Evolutionary conservation across 2,888 invertebrate genomes (phyloP).

Genomic region (Andrena fulva): DNA sequence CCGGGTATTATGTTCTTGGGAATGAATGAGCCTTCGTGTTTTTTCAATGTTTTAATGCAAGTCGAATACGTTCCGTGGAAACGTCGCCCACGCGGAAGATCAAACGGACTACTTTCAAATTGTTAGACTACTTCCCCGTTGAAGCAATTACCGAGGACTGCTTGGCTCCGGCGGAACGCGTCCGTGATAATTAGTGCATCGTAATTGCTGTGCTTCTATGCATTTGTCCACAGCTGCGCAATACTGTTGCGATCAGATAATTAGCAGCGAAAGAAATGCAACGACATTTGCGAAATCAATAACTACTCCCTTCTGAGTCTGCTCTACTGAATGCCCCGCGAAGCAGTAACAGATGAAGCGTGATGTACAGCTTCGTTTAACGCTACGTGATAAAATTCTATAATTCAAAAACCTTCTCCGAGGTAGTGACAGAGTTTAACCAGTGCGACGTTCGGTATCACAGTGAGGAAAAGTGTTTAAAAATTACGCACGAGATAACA

Average conservation of each 20-base stretch:
- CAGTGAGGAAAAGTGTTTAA: not conserved
- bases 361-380: not conserved
- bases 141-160: conserved; percentile 1
- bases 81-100: not conserved
- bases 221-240: not conserved
- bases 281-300: conserved; percentile 23
- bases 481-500: conserved; percentile 26
- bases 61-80: not conserved
- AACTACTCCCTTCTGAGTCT: not conserved
- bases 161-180: not conserved
- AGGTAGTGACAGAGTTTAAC: conserved; percentile 7
- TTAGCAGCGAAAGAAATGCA: not conserved
- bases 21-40: not conserved
- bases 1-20: not conserved
- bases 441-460: conserved; percentile 25
- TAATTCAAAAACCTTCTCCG: conserved; percentile 2
- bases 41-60: not conserved
- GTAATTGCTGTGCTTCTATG: too few species aligned
- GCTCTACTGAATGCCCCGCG: not conserved
- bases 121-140: not conserved
- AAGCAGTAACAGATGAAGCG: not conserved
- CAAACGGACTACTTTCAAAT: not conserved
- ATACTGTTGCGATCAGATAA: not conserved
- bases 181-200: not conserved
- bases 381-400: not conserved